phyloP scores from a whole-genome alignment of 2,113 vertebrate genomes.

The Gallinago jamesoni region DNA sequence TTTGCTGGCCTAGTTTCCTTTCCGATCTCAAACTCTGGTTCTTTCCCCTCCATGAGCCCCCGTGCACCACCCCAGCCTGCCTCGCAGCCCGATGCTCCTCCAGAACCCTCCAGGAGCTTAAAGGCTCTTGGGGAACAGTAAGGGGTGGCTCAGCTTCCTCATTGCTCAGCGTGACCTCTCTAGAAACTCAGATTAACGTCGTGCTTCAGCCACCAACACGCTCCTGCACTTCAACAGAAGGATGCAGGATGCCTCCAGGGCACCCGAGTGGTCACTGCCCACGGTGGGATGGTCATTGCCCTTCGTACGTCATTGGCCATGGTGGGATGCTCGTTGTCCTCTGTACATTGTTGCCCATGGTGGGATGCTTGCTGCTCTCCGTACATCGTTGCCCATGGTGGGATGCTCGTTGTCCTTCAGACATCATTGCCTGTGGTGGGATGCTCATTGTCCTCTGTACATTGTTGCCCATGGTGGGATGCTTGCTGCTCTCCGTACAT shows the following conservation, averaged over 20 bases:
- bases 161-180: neutral
- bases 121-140: neutral
- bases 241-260: neutral
- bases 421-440: neutral
- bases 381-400: neutral
- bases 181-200: neutral
- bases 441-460: neutral
- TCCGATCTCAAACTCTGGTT: neutral
- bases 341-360: neutral
- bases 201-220: neutral
- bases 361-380: neutral
- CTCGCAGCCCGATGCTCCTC: neutral
- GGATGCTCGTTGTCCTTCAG: neutral
- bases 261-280: fast-evolving
- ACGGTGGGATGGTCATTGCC: neutral
- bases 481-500: neutral
- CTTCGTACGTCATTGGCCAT: fast-evolving
- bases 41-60: neutral
- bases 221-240: slow-evolving; percentile 36
- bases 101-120: neutral
- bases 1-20: slow-evolving; percentile 33
- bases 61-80: neutral
- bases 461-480: neutral
- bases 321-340: neutral
- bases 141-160: neutral